A percentile compares a stretch with the other conserved stretches of the same genome.
Conservation (phyloP, 2,888 invertebrate genomes). For the Melinaea marsaeus region DNA sequence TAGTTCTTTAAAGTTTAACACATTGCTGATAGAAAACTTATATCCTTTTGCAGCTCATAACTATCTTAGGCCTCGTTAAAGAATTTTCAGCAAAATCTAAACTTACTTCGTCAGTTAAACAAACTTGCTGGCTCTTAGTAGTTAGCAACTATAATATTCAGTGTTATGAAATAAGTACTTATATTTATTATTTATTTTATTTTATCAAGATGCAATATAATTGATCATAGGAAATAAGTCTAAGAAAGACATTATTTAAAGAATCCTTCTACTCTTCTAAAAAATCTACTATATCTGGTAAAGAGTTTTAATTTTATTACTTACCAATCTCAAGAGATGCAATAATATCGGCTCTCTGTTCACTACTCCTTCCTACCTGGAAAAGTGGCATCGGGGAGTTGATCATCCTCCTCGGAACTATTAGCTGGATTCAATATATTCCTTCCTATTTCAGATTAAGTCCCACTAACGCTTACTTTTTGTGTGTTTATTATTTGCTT, state of each 20-base stretch:
- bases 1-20: too few species aligned
- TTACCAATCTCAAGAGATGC: slow-evolving; percentile 68
- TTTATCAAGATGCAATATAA: slow-evolving; percentile 24
- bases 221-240: slow-evolving; percentile 17
- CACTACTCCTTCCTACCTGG: slow-evolving; percentile 72
- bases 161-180: slow-evolving; percentile 52
- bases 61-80: slow-evolving; percentile 44
- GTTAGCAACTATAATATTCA: slow-evolving; percentile 66
- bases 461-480: slow-evolving; percentile 73
- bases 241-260: not conserved
- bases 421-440: slow-evolving; percentile 71
- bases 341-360: slow-evolving; percentile 70
- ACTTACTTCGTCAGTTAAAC: slow-evolving; percentile 62
- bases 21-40: too few species aligned
- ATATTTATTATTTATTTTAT: slow-evolving; percentile 32
- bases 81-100: slow-evolving; percentile 56
- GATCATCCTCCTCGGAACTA: slow-evolving; percentile 72
- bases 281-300: not conserved
- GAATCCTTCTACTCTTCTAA: slow-evolving; percentile 11
- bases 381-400: slow-evolving; percentile 68
- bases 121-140: slow-evolving; percentile 57
- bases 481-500: slow-evolving; percentile 70
- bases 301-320: slow-evolving; percentile 8
- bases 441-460: slow-evolving; percentile 74
- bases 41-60: slow-evolving; percentile 38